Percentiles rank a stretch among this genome's conserved stretches.
These are phyloP conservation scores for Scyliorhinus canicula DNA, from an alignment of 2,797 vertebrate species.

Conservation along the genomic window DNA sequence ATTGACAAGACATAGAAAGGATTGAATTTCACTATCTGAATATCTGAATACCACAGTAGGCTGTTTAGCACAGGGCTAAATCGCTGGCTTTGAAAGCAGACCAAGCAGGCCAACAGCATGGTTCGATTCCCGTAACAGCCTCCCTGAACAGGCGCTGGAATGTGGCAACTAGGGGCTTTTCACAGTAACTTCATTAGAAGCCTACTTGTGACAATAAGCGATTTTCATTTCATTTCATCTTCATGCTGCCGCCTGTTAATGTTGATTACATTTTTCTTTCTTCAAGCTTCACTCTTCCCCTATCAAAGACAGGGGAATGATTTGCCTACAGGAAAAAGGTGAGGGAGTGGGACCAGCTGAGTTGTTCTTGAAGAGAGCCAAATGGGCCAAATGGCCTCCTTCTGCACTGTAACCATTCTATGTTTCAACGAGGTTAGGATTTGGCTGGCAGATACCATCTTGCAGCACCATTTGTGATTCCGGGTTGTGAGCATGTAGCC, in stretches of 20 bases:
- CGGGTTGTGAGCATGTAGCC: background rate
- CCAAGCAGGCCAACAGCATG: too few relatives aligned
- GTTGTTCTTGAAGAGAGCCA: background rate
- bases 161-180: too few relatives aligned
- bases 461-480: background rate
- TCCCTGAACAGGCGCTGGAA: too few relatives aligned
- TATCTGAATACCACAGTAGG: too few relatives aligned
- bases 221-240: too few relatives aligned
- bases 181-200: too few relatives aligned
- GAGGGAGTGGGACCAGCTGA: background rate
- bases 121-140: too few relatives aligned
- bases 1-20: background rate
- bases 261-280: background rate
- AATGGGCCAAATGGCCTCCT: background rate
- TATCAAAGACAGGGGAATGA: background rate
- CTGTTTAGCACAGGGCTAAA: too few relatives aligned
- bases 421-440: background rate
- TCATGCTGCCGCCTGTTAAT: background rate
- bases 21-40: background rate
- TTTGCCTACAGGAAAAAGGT: background rate
- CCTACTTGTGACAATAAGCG: too few relatives aligned
- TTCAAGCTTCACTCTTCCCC: background rate
- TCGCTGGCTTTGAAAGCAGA: too few relatives aligned
- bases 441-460: background rate
- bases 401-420: background rate